Base-by-base conservation (phyloP, 1,140 invertebrate species). In the Pseudomyrmex gracilis region DNA sequence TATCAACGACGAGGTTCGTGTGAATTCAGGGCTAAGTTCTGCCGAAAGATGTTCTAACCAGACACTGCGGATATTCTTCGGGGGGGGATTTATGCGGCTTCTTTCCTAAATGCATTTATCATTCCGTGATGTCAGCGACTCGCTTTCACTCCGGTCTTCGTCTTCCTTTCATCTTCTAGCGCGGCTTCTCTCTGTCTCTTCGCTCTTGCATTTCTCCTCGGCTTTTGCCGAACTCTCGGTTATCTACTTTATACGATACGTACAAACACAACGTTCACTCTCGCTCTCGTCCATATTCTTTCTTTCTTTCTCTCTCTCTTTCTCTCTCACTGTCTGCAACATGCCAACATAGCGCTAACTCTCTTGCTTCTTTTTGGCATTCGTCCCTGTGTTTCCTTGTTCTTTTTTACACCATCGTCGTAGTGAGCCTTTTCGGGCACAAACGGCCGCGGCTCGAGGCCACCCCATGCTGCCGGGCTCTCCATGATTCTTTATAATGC, bases 91-190 rank as follows among this genome's bases (percentile, higher is more conserved):
- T 90, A 90, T 88, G 80, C 85, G 87, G 89, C 87, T 90, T 83
- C 80, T 89, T 85, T 89, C 85, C 80, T 85, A 90, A 90, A 90
- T 90, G 87, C 90, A 91, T 92, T 91, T 85, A 88, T 88, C 90
- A 90, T 91, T 92, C 89, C 88, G 67, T 73, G 82, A 77, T 91
- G 90, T 89, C 88, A 90, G 88, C 88, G 87, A 85, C 68, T 89
- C 55, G 82, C 87, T 89, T 89, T 89, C 82, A 88, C 51, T 68
- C 71, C 57, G 9, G 58, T 85, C 78, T 61, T 70, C 34, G 47
- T 70, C 47, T 53, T 67, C 84, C 73, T 83, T 68, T 64, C 43
- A 60, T 70, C 68, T 78, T 47, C 83, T 66, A 34, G 63, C 73
- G 13, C 49, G 71, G 20, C 53, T 66, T 43, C n/a, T 55, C 61